These are phyloP conservation scores for Cyclura pinguis DNA, from an alignment of 2,797 vertebrate genomes.

Conservation along the genomic window DNA sequence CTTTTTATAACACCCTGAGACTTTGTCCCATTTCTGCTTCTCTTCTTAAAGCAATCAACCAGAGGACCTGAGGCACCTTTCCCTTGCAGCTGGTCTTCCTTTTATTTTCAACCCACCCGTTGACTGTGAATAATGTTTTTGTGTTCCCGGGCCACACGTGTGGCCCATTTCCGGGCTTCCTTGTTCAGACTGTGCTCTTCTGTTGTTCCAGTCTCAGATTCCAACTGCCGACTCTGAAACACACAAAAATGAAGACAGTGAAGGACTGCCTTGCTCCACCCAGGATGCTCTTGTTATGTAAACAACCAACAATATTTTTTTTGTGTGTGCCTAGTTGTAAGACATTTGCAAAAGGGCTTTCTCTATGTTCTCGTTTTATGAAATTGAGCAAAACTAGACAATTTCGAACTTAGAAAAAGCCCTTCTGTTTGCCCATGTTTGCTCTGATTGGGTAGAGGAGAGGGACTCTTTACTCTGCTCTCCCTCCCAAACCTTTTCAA, in stretches of 20 bases:
- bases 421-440: neutral
- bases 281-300: rapidly evolving
- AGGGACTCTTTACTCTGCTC: slow-evolving; percentile 1
- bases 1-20: neutral
- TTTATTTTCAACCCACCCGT: slow-evolving; percentile 79
- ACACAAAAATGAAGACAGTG: neutral
- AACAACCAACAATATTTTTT: rapidly evolving
- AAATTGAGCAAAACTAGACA: neutral
- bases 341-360: neutral
- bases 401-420: neutral
- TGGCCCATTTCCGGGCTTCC: slow-evolving; percentile 97
- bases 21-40: neutral
- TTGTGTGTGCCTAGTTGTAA: rapidly evolving
- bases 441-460: neutral
- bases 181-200: slow-evolving; percentile 99
- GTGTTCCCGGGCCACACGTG: slow-evolving; percentile 93
- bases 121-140: slow-evolving; percentile 95
- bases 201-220: slow-evolving; percentile 93
- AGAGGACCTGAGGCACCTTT: neutral
- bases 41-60: neutral
- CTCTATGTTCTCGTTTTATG: rapidly evolving
- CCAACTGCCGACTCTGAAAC: slow-evolving; percentile 92
- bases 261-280: neutral
- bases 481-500: neutral
- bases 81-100: neutral